Conservation (phyloP, 2,888 invertebrate species). For the Malthinus flaveolus region DNA sequence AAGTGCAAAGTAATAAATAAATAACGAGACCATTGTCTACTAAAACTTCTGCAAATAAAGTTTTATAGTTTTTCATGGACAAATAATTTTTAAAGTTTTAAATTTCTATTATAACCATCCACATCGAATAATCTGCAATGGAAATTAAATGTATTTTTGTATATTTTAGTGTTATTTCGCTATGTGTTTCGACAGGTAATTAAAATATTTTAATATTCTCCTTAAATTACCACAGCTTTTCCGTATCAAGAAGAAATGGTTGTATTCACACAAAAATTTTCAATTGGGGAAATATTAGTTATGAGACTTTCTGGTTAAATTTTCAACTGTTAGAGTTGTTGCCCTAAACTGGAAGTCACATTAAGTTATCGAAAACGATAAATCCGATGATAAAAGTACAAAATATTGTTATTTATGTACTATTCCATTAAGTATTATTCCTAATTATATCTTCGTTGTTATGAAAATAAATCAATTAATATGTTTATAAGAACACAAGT, state of each 20-base stretch:
- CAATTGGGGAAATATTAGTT: too few species aligned
- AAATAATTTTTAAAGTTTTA: background rate
- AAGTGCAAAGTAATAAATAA: slow-evolving; percentile 3
- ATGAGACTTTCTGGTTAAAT: too few species aligned
- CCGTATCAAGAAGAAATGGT: too few species aligned
- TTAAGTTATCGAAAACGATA: background rate
- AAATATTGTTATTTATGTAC: background rate
- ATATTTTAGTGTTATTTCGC: background rate
- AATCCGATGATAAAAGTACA: background rate
- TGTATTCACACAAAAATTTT: too few species aligned
- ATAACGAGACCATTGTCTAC: background rate
- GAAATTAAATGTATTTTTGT: background rate
- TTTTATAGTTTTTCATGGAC: slow-evolving; percentile 6
- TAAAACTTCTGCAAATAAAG: slow-evolving; percentile 11
- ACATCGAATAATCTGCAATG: background rate
- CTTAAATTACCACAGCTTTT: too few species aligned
- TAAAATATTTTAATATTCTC: background rate
- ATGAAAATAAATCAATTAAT: too few species aligned
- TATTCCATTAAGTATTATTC: background rate
- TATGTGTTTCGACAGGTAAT: slow-evolving; percentile 6
- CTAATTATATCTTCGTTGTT: too few species aligned
- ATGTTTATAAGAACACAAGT: too few species aligned
- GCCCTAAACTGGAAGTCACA: too few species aligned
- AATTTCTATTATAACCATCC: background rate
- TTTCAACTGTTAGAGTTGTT: too few species aligned